Percentiles rank a stretch among this genome's conserved stretches.
These are phyloP conservation scores for Paracentrotus lividus DNA, from an alignment of 53 echinoderm and acorn worm genomes.

Conservation along the genomic window DNA sequence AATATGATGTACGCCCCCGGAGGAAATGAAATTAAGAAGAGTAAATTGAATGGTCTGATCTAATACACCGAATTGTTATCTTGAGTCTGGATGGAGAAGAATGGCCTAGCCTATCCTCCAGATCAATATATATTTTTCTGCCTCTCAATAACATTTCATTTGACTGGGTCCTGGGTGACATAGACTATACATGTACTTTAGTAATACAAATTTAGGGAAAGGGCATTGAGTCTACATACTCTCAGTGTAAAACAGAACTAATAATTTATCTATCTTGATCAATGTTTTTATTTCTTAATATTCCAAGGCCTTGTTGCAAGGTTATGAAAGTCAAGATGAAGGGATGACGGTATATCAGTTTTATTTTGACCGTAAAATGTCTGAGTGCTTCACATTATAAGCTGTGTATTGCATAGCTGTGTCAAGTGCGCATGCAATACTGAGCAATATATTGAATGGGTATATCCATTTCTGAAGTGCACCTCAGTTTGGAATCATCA, in stretches of 20 bases:
- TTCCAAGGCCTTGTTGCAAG: neutral
- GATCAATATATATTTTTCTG: neutral
- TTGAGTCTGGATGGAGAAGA: neutral
- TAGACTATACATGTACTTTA: neutral
- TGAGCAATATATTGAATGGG: neutral
- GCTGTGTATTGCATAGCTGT: conserved; percentile 27
- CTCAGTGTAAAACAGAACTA: neutral
- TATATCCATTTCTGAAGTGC: conserved; percentile 10
- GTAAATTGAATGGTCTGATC: conserved; percentile 53
- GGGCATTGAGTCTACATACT: neutral
- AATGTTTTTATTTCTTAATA: no score
- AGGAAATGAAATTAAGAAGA: conserved; percentile 51
- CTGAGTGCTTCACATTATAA: neutral
- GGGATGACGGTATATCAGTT: neutral
- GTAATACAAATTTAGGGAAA: no score
- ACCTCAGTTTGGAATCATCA: neutral
- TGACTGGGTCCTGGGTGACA: neutral
- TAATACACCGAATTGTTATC: conserved; percentile 54
- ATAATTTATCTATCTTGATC: no score
- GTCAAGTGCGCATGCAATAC: conserved; percentile 30
- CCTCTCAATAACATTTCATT: neutral
- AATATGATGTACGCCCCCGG: conserved; percentile 39
- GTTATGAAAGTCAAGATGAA: neutral
- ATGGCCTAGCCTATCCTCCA: neutral
- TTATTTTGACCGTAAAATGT: conserved; percentile 32